Conservation (phyloP, 2,797 vertebrate genomes). For the Xerus rutilus region DNA sequence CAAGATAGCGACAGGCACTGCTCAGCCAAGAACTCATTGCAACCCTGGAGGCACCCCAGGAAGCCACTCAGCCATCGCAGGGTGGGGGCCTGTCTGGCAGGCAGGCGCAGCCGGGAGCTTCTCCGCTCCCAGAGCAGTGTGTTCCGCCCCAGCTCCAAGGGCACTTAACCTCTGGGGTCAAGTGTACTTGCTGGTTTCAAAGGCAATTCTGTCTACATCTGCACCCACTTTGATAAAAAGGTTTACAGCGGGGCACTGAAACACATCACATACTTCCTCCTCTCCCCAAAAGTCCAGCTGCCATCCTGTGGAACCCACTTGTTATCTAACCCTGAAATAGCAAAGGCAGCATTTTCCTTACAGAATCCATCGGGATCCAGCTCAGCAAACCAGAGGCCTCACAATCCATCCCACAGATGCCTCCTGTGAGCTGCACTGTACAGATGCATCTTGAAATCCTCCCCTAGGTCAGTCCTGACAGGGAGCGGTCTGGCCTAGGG, state of each 20-base stretch:
- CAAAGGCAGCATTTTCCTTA: background rate
- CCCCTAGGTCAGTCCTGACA: fast-evolving
- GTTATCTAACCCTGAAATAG: background rate
- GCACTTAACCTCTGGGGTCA: slow-evolving; percentile 86
- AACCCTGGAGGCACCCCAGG: background rate
- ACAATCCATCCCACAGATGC: background rate
- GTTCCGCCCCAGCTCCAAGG: slow-evolving; percentile 83
- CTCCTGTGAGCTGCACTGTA: background rate
- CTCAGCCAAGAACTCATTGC: background rate
- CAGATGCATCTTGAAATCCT: background rate
- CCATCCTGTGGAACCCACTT: background rate
- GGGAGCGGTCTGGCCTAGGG: background rate
- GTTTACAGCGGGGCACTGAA: background rate
- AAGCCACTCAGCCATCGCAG: slow-evolving; percentile 64
- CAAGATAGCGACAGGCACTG: fast-evolving
- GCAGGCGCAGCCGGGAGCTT: slow-evolving; percentile 69
- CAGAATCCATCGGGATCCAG: background rate
- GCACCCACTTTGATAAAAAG: slow-evolving; percentile 76
- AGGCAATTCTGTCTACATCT: slow-evolving; percentile 77
- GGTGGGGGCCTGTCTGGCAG: slow-evolving; percentile 75
- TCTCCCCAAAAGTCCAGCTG: background rate
- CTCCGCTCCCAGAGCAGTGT: slow-evolving; percentile 83
- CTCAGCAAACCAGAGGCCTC: background rate
- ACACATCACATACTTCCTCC: background rate
- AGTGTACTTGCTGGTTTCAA: slow-evolving; percentile 81